Evolutionary conservation across 2,888 invertebrate species (phyloP).

Genomic region (Physocephala rufipes): DNA sequence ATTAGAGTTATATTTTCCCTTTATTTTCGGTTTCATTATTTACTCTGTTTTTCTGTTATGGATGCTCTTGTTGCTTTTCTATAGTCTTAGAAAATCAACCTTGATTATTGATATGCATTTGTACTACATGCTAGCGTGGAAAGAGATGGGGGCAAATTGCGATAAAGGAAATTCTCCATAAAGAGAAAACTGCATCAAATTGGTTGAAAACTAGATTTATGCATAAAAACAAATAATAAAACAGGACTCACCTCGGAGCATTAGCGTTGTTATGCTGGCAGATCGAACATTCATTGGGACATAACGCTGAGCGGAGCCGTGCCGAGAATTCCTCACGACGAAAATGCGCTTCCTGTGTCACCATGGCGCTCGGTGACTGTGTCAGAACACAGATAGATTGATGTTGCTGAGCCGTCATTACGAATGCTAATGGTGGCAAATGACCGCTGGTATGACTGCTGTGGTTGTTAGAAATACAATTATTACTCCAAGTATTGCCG

Average conservation of each 20-base stretch:
- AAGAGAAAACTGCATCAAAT: no score
- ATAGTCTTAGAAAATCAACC: background rate
- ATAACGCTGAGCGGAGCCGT: constrained; percentile 85
- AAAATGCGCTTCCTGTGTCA: constrained; percentile 72
- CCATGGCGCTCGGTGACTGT: constrained; percentile 70
- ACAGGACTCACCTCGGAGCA: constrained; percentile 76
- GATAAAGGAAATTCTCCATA: background rate
- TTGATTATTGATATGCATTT: background rate
- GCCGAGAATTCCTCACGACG: constrained; percentile 79
- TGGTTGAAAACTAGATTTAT: no score
- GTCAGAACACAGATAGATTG: constrained; percentile 57
- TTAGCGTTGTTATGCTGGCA: constrained; percentile 79
- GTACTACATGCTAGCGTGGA: background rate
- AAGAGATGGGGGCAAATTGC: background rate
- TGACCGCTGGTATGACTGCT: constrained; percentile 45
- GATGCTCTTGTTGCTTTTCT: background rate
- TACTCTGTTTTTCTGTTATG: no score
- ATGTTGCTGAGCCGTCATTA: constrained; percentile 44
- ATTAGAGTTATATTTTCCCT: background rate
- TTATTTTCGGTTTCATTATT: background rate
- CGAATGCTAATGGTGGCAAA: constrained; percentile 43
- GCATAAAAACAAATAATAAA: no score
- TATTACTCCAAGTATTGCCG: constrained; percentile 39
- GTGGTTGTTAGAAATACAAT: constrained; percentile 44
- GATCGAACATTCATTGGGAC: constrained; percentile 81